Evolutionary conservation across 2,797 vertebrate genomes (phyloP), one percentile per base, ranked within the genome.

Genomic region (Coregonus sp.): DNA sequence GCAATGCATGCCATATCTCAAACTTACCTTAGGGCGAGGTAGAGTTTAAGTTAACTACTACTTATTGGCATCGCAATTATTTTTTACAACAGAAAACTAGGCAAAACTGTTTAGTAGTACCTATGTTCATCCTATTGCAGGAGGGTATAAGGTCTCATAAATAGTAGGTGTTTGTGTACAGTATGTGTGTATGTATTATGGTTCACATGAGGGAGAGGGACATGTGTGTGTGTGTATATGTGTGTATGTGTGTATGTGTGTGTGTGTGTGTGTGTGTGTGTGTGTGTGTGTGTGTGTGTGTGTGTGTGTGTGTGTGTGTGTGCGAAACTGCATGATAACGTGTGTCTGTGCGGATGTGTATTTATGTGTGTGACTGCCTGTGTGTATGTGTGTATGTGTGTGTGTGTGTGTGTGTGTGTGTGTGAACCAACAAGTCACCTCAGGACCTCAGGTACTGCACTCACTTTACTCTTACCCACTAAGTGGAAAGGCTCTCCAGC

Each of bases 401-500:
- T 6, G 70, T 72, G 15, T 35, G 77, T 84, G 82, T 67, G 80
- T 6, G 70, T 72, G 15, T 37, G 74, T 18, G 73, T 66, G 25
- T 54, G 18, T 76, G 54, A 15, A 50, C 80, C 50, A 59, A 65
- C 67, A 67, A 80, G 76, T 18, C 11, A 12, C 7, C 66, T 51
- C 40, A 50, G 20, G 37, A 25, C 70, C 78, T 78, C 52, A 63
- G 35, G 35, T 37, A 37, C 35, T 37, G 35, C 35, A 37, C 35
- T 37, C 35, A 5, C 35, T 37, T 37, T 37, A 5, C 35, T 37
- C 35, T 37, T 37, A 37, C 5, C 35, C 75, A 70, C 78, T 73
- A 80, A 65, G 50, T 72, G 68, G 16, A 75, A 74, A 78, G 75
- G 70, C 37, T 81, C 87, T 80, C 72, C 81, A 86, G 75, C 18